A percentile compares a stretch with the other conserved stretches of the same genome.
Evolutionary conservation across 2,797 vertebrate genomes (phyloP).

Genomic region (Poeciliopsis paucimaculata): DNA sequence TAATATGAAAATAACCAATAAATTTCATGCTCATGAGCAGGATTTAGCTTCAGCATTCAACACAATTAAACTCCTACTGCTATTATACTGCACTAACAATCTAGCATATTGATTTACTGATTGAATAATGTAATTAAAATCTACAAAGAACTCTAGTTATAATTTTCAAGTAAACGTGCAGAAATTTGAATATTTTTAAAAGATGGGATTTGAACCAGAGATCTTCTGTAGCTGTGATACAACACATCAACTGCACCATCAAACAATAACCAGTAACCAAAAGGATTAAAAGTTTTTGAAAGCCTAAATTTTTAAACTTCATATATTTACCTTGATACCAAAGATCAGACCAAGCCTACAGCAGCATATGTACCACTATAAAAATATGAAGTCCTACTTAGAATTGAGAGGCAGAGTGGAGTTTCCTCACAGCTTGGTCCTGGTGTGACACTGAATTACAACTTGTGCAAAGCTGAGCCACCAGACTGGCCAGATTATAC

Average conservation of each 20-base stretch:
- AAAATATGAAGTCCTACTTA: slow-evolving; percentile 36
- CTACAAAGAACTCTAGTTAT: neutral
- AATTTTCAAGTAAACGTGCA: too few species aligned
- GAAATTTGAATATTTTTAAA: neutral
- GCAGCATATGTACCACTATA: slow-evolving; percentile 36
- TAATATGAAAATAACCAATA: slow-evolving; percentile 50
- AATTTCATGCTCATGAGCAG: slow-evolving; percentile 36
- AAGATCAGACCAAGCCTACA: neutral
- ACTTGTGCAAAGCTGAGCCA: slow-evolving; percentile 56
- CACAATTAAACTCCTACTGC: slow-evolving; percentile 31
- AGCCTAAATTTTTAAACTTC: neutral
- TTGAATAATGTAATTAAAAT: neutral
- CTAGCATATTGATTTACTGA: neutral
- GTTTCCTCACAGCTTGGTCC: slow-evolving; percentile 47
- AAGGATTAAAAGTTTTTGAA: neutral
- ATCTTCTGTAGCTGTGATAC: neutral
- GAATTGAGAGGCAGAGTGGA: slow-evolving; percentile 50
- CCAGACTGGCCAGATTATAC: slow-evolving; percentile 50
- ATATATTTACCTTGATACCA: neutral
- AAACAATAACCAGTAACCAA: neutral
- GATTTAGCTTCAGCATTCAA: slow-evolving; percentile 38
- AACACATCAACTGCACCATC: neutral
- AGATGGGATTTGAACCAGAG: neutral
- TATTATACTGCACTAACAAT: neutral
- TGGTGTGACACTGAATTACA: slow-evolving; percentile 46